Base-by-base conservation (phyloP, 2,888 invertebrate genomes). In the Diplolepis rosae region DNA sequence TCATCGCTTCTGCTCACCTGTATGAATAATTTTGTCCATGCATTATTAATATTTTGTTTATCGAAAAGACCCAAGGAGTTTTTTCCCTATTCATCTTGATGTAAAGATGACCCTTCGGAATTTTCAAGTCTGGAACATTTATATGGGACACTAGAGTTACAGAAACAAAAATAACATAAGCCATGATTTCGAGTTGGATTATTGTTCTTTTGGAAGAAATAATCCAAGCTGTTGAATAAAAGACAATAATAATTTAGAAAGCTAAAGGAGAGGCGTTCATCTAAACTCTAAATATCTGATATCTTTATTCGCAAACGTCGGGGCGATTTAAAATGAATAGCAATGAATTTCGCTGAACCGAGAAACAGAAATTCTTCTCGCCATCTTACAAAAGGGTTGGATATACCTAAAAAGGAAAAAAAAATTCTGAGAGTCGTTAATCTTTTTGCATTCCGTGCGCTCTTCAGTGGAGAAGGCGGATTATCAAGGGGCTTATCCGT, bases 401-500 rank as follows among this genome's bases (percentile, higher is more conserved):
- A 56, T 56, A 56, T 56, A 56, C 56, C 56, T 56, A 56, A 32
- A 56, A 56, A 22, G 22, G 11, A 56, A 32, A 32, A 56, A 56
- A 50, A 56, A 56, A 5, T 11, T 9, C 56, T 22, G 35, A 18
- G 56, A 65, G 42, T 45, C 45, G 45, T 42, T 39, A 72, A 72
- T 75, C 77, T 78, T 82, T 83, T 82, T 81, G 79, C 81, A 85
- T 84, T 84, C 85, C 78, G 69, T 39, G 9, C 69, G 76, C 72
- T 73, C 70, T 54, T 45, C 69, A 69, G 56, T 70, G 70, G 76
- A 73, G 72, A 75, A 72, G 77, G 69, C 75, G 75, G 77, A 80
- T 79, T 80, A 80, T 79, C 77, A 77, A 76, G 77, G 66, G 72
- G 68, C 66, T 56, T 70, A 68, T 51, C 61, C 69, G 67, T 71